Evolutionary conservation across 2,797 vertebrate genomes (phyloP).

Genomic region (Syndactyla subalaris): DNA sequence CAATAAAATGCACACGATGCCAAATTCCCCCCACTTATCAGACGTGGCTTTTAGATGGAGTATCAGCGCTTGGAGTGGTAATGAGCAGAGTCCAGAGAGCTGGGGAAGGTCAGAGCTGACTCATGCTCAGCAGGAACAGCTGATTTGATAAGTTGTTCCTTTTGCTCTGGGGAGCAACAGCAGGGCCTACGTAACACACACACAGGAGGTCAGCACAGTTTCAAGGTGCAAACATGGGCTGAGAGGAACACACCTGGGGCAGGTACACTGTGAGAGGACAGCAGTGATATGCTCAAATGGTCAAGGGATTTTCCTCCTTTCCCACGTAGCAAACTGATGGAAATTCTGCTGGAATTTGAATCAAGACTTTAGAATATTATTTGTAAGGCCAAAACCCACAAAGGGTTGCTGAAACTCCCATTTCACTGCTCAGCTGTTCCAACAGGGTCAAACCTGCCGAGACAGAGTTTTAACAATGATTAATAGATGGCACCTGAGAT

Average conservation of each 20-base stretch:
- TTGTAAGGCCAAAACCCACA: not conserved
- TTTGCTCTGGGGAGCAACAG: not conserved
- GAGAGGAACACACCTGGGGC: not conserved
- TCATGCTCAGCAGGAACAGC: slow-evolving; percentile 28
- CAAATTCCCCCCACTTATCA: not conserved
- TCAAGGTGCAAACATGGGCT: not conserved
- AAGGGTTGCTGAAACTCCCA: not conserved
- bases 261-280: not conserved
- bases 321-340: not conserved
- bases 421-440: not conserved
- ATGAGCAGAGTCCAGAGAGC: not conserved
- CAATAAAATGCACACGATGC: not conserved
- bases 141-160: slow-evolving; percentile 34
- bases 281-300: not conserved
- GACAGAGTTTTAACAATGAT: not conserved
- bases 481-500: not conserved
- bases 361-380: not conserved
- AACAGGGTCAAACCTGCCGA: not conserved
- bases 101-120: slow-evolving; percentile 48
- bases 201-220: not conserved
- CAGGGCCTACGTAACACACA: not conserved
- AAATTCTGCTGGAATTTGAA: not conserved
- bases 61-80: not conserved
- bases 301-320: not conserved
- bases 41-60: not conserved